A percentile compares a stretch with the other conserved stretches of the same genome.
Conservation (phyloP, 2,113 vertebrate genomes). For the Taxidea taxus region DNA sequence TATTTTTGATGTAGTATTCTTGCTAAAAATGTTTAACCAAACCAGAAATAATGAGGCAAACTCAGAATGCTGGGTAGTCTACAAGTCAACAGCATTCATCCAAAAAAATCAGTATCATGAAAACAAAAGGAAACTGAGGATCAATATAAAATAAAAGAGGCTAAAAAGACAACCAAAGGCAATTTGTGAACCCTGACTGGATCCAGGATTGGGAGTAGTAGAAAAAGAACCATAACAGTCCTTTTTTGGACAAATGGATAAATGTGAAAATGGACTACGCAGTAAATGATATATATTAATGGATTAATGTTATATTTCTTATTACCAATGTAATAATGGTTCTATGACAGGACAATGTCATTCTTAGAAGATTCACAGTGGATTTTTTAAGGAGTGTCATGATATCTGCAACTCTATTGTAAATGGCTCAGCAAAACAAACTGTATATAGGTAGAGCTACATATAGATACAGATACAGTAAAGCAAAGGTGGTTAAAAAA, state of each 20-base stretch:
- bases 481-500: conserved; percentile 8
- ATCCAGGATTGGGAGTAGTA: background rate
- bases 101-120: background rate
- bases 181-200: background rate
- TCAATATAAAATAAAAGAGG: background rate
- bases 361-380: background rate
- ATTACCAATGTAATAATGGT: background rate
- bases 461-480: background rate
- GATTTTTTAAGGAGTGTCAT: background rate
- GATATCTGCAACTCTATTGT: background rate
- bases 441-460: background rate
- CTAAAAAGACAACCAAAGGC: background rate
- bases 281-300: background rate
- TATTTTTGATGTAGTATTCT: background rate
- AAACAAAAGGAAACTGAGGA: background rate
- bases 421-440: background rate
- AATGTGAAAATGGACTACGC: background rate
- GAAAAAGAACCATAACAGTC: background rate
- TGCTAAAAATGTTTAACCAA: conserved; percentile 3
- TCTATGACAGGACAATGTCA: background rate
- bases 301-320: background rate
- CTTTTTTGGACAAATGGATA: background rate
- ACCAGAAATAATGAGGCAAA: background rate
- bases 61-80: background rate
- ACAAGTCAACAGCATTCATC: background rate